These are phyloP conservation scores for Chanos chanos DNA, from an alignment of 2,797 vertebrate genomes.

Conservation along the genomic window DNA sequence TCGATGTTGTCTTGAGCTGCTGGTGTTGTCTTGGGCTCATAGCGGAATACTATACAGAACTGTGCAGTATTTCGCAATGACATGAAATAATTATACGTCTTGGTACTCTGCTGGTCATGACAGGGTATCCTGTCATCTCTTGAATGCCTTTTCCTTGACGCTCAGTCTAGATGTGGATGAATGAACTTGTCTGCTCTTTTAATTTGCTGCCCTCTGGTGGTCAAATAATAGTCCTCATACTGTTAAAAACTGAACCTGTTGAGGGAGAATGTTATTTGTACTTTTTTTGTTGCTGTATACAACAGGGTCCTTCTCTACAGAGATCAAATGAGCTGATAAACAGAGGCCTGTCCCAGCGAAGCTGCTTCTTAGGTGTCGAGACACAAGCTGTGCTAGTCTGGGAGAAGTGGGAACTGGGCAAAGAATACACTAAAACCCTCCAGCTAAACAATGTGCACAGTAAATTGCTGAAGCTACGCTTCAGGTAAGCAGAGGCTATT, in stretches of 20 bases:
- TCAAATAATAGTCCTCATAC: no score
- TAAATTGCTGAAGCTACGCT: slow-evolving; percentile 79
- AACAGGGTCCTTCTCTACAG: slow-evolving; percentile 23
- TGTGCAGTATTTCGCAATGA: no score
- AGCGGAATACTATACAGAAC: no score
- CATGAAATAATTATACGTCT: no score
- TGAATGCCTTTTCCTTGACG: no score
- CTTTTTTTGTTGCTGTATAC: not conserved
- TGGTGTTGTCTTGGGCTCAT: no score
- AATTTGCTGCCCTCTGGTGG: slow-evolving; percentile 25
- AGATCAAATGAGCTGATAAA: slow-evolving; percentile 14
- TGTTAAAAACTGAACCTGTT: no score
- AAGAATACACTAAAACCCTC: slow-evolving; percentile 77
- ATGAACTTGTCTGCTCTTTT: no score
- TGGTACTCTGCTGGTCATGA: no score
- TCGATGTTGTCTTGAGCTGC: no score
- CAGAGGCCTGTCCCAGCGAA: slow-evolving; percentile 44
- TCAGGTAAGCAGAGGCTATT: slow-evolving; percentile 69
- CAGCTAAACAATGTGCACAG: slow-evolving; percentile 78
- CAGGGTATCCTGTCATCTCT: no score
- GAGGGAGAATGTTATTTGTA: not conserved
- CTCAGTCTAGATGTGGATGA: no score
- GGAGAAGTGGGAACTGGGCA: slow-evolving; percentile 79
- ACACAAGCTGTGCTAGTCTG: slow-evolving; percentile 74
- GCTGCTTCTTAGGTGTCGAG: slow-evolving; percentile 79